phyloP scores from a whole-genome alignment of 2,888 invertebrate genomes.

The Hirtodrosophila confusa region DNA sequence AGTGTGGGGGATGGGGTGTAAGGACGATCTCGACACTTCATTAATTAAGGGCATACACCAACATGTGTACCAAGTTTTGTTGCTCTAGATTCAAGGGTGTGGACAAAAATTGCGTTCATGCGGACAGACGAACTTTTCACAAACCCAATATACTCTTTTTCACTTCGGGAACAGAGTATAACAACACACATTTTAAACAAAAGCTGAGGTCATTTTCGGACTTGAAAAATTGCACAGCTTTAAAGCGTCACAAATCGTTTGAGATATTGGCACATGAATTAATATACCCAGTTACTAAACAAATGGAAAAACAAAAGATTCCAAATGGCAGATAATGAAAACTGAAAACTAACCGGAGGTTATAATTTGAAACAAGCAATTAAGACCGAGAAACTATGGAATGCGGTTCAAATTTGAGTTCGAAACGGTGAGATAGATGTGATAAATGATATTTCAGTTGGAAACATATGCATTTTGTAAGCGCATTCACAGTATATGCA shows the following conservation, averaged over 20 bases:
- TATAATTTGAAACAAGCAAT: constrained; percentile 67
- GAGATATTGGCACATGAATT: constrained; percentile 16
- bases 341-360: constrained; percentile 42
- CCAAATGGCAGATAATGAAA: constrained; percentile 32
- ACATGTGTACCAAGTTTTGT: no score
- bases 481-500: constrained; percentile 26
- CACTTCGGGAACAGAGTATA: no score
- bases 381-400: constrained; percentile 47
- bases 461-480: constrained; percentile 41
- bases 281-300: constrained; percentile 20
- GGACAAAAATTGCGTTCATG: no score
- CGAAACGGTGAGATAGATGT: constrained; percentile 36
- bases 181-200: constrained; percentile 22
- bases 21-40: no score
- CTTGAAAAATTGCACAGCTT: constrained; percentile 59
- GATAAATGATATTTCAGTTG: constrained; percentile 59
- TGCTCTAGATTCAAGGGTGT: no score
- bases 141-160: no score
- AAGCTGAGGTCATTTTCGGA: constrained; percentile 70
- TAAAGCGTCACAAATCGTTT: constrained; percentile 30
- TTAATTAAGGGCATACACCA: no score
- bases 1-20: no score
- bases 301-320: constrained; percentile 41
- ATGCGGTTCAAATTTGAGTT: constrained; percentile 38
- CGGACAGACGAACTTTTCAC: no score